Percentiles rank a stretch among this genome's conserved stretches.
Evolutionary conservation across 2,888 invertebrate species (phyloP).

Genomic region (Agrochola macilenta): DNA sequence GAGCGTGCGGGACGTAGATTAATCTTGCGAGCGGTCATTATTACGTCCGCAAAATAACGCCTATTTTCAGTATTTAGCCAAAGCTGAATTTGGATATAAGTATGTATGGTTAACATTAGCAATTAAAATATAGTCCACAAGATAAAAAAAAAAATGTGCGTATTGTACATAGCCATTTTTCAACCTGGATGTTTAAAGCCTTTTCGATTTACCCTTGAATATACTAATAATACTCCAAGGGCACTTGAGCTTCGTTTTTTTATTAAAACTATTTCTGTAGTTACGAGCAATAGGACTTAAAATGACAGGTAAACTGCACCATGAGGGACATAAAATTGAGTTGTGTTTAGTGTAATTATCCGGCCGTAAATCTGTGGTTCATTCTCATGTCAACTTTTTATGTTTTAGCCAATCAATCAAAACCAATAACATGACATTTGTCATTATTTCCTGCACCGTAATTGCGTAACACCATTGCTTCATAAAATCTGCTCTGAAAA

Average conservation of each 20-base stretch:
- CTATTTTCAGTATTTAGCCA: background rate
- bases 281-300: background rate
- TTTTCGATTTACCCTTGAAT: background rate
- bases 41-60: no score
- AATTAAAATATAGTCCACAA: background rate
- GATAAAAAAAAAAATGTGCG: no score
- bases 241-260: background rate
- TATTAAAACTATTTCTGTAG: constrained; percentile 72
- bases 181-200: background rate
- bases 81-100: background rate
- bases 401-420: background rate
- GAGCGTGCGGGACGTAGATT: no score
- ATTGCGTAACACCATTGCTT: background rate
- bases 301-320: background rate
- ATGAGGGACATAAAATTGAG: background rate
- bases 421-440: background rate
- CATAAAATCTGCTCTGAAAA: background rate
- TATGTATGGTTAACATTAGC: background rate
- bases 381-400: background rate
- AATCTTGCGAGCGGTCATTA: no score
- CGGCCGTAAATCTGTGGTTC: background rate
- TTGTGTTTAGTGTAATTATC: background rate
- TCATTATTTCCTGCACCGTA: background rate
- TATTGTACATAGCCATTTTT: no score
- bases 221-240: background rate